Evolutionary conservation across 2,797 vertebrate species (phyloP).

Genomic region (Octomys mimax): DNA sequence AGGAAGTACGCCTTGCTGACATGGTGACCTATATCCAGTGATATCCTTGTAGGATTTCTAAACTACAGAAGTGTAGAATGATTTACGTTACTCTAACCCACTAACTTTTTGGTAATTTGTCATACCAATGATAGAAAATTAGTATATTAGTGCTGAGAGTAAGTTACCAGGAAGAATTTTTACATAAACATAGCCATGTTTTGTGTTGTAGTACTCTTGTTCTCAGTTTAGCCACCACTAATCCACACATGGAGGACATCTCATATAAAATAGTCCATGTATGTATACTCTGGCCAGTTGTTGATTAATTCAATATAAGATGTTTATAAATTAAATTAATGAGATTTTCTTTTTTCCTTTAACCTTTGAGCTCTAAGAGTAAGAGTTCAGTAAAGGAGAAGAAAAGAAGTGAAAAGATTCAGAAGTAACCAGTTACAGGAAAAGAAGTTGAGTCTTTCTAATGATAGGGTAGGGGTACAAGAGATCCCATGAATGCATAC

Average conservation of each 20-base stretch:
- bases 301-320: neutral
- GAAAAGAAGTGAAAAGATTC: neutral
- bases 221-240: neutral
- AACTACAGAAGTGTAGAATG: neutral
- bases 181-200: neutral
- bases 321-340: neutral
- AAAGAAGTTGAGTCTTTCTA: neutral
- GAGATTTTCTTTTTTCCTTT: neutral
- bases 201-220: neutral
- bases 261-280: neutral
- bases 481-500: neutral
- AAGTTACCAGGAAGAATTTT: neutral
- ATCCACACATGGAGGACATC: neutral
- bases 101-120: neutral
- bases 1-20: neutral
- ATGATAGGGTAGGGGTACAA: neutral
- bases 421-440: neutral
- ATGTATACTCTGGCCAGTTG: neutral
- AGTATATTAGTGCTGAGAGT: neutral
- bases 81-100: neutral
- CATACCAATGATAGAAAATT: neutral
- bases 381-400: neutral
- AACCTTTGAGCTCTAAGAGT: neutral
- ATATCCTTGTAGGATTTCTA: neutral
- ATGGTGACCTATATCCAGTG: neutral